Evolutionary conservation across 2,113 vertebrate species (phyloP), one percentile per base, ranked within the genome.

Genomic region (Catharus minimus): DNA sequence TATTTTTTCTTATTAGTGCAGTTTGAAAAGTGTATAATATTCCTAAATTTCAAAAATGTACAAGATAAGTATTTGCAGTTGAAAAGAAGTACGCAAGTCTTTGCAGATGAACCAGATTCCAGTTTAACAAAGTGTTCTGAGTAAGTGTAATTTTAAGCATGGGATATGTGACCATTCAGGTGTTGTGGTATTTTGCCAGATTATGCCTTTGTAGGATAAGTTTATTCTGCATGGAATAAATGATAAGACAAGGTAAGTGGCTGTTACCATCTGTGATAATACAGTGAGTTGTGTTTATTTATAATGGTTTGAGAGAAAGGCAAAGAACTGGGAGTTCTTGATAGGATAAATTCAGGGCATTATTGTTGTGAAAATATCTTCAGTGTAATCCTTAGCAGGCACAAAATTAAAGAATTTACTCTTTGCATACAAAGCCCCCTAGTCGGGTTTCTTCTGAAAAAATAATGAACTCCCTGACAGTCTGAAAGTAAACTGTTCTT

Each of bases 371-470:
- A 71, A 57, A 73, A 57, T 72, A 85, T 76, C 27, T 69, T 87
- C 0, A 6, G 8, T 69, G n/a, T 61, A 61, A 61, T 57, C 39
- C 13, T 36, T 77, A 73, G 58, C 28, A 61, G 32, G 18, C 28
- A 64, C 50, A 90, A 66, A 89, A 68, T 28, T 5, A 27, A 56
- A 66, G 15, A 55, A 52, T 74, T 75, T 64, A 41, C 12, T 49
- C 27, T 32, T 90, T 10, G 2, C 6, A 16, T 43, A 5, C 7
- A 53, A 73, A 18, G 1, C 0, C 5, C 17, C 9, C 4, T 26
- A 18, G 24, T 73, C 7, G 66, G 26, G 1, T 82, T 91, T 83
- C 60, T 16, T 56, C 41, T 79, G 33, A 82, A 91, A 82, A 71
- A 27, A 39, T 30, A 86, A 24, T 62, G 47, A 77, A 49, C 22